Percentiles rank a stretch among this genome's conserved stretches.
phyloP scores from a whole-genome alignment of 2,113 vertebrate genomes.

The Archilochus colubris region DNA sequence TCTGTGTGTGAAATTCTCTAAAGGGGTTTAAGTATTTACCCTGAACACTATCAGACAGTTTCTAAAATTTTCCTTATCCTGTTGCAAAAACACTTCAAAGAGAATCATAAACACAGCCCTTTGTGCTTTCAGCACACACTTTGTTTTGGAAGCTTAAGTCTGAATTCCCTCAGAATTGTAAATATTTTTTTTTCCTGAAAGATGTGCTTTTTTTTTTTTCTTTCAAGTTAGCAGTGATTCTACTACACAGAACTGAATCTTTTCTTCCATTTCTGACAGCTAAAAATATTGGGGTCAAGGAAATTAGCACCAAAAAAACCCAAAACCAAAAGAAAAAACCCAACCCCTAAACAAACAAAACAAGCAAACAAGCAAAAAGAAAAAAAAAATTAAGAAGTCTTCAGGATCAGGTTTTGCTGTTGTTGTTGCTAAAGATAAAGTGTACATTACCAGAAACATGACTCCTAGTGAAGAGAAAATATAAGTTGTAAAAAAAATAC shows the following conservation, averaged over 20 bases:
- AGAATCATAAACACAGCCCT: conserved; percentile 90
- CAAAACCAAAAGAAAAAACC: not conserved
- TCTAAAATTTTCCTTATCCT: conserved; percentile 98
- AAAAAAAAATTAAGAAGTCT: not conserved
- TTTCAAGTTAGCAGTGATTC: not conserved
- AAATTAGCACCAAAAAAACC: conserved; percentile 23
- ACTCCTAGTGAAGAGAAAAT: not conserved
- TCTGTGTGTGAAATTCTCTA: conserved; percentile 98
- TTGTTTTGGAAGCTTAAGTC: conserved; percentile 77
- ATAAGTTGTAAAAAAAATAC: conserved; percentile 17
- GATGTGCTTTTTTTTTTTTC: not conserved
- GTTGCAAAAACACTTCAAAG: conserved; percentile 97
- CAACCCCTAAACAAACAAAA: no score
- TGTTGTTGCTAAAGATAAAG: not conserved
- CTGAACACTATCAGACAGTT: conserved; percentile 93
- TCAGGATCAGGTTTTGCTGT: not conserved
- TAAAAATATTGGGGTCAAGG: conserved; percentile 16
- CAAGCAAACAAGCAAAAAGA: not conserved
- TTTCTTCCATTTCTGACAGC: not conserved
- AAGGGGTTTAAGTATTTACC: conserved; percentile 99
- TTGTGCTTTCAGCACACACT: conserved; percentile 78
- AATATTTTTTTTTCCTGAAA: conserved; percentile 67
- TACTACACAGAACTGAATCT: not conserved
- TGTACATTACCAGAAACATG: not conserved
- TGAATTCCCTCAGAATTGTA: conserved; percentile 78